Base-by-base conservation (phyloP, 2,113 vertebrate species). In the Xiphophorus maculatus region DNA sequence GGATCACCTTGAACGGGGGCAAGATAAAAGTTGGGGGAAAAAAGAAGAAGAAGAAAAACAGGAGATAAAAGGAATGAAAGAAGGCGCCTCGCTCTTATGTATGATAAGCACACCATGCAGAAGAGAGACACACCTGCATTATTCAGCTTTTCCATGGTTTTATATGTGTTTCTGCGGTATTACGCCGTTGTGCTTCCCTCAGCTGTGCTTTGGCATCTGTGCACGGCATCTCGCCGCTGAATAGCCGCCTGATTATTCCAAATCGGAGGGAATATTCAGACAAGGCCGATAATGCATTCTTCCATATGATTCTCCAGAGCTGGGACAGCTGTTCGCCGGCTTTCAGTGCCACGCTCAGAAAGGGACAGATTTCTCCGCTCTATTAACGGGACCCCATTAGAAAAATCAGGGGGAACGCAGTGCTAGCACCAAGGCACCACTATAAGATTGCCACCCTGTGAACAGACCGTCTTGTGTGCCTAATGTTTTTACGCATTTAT, bases 191-290 rank as follows among this genome's bases (percentile, higher is more conserved):
- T 76, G 86, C 79, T 88, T 90, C 83, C 88, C 87, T 93, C 91
- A 89, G 91, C 91, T 91, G 90, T 90, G 91, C 89, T 92, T 88
- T 87, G 91, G 93, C 93, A 93, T 92, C 88, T 93, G 92, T 84
- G 91, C 91, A 63, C 83, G 82, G 89, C 87, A 90, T 91, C 89
- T 92, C 86, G 63, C 87, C 73, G 82, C 89, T 93, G 93, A 95
- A 92, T 93, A 89, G 91, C 90, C 73, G 83, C 82, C 89, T 93
- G 93, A 94, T 94, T 93, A 93, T 94, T 92, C 91, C 83, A 89
- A 92, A 93, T 92, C 84, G 88, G 66, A 90, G 89, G 86, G 88
- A 91, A 92, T 92, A 91, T 93, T 93, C 90, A 93, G 89, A 92
- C 89, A 91, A 93, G 93, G 90, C 85, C 85, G 58, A 87, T 93